A percentile compares a stretch with the other conserved stretches of the same genome.
Conservation (phyloP, 1,140 invertebrate genomes). For the Colletes gigas region DNA sequence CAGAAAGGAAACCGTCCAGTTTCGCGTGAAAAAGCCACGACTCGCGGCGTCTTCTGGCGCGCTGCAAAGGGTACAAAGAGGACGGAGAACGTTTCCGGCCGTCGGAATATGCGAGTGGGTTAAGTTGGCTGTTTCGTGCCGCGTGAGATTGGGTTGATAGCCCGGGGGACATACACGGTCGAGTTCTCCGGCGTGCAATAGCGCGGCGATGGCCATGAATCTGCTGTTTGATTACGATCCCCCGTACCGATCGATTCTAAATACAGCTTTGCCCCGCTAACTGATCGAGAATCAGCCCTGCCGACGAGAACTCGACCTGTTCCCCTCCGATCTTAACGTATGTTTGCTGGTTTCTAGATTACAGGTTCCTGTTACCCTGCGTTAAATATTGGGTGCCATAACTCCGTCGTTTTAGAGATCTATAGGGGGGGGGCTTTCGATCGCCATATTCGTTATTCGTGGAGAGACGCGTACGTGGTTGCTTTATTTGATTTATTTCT, state of each 20-base stretch:
- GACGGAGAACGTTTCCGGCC: conserved; percentile 38
- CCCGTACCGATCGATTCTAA: not conserved
- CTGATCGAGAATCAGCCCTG: too few species aligned
- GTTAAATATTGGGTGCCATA: too few species aligned
- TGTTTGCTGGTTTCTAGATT: too few species aligned
- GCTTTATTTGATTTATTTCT: too few species aligned
- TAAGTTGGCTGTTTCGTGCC: conserved; percentile 64
- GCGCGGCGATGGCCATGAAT: conserved; percentile 46
- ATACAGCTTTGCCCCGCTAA: too few species aligned
- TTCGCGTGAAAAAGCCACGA: conserved; percentile 21
- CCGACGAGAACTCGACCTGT: too few species aligned
- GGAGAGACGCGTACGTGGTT: too few species aligned
- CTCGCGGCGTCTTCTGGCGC: conserved; percentile 33
- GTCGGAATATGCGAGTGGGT: conserved; percentile 43
- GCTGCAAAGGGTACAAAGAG: conserved; percentile 56
- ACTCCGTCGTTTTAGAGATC: too few species aligned
- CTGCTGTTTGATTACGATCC: not conserved
- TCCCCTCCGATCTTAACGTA: too few species aligned
- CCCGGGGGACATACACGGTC: conserved; percentile 70
- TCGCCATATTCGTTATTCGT: too few species aligned
- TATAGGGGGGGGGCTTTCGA: too few species aligned
- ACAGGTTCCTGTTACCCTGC: too few species aligned
- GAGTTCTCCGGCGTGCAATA: conserved; percentile 72
- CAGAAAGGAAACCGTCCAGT: conserved; percentile 17
- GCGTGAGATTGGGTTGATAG: conserved; percentile 79